These are phyloP conservation scores for Glaucopsyche alexis DNA, from an alignment of 2,888 invertebrate species.

Conservation along the genomic window DNA sequence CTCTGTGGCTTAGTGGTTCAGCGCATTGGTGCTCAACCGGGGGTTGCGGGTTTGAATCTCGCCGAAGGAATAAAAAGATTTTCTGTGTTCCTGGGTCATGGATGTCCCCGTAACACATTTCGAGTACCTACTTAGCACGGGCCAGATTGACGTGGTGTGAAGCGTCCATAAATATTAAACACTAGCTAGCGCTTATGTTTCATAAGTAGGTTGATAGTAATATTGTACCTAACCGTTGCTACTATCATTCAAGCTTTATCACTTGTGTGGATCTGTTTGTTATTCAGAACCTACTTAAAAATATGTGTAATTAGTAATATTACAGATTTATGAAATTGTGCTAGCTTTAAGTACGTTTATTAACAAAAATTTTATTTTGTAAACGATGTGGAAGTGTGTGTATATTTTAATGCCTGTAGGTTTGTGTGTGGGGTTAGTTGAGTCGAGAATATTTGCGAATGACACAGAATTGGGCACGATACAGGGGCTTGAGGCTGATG, in stretches of 20 bases:
- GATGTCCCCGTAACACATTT: too few species aligned
- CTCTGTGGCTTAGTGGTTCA: too few species aligned
- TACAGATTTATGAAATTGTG: neutral
- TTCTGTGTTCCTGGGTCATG: too few species aligned
- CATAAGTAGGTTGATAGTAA: neutral
- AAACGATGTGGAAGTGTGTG: constrained; percentile 2
- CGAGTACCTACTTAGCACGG: too few species aligned
- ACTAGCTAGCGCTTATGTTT: neutral
- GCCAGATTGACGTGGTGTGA: too few species aligned
- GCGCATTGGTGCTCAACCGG: too few species aligned
- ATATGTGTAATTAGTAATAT: neutral
- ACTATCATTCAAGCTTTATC: neutral
- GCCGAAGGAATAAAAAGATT: too few species aligned
- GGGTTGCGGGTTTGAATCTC: too few species aligned
- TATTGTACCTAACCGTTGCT: neutral
- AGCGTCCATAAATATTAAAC: neutral
- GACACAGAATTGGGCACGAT: constrained; percentile 49
- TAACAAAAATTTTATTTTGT: neutral
- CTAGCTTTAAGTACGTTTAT: neutral
- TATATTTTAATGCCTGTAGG: neutral
- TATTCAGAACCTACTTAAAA: neutral
- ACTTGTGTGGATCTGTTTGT: neutral
- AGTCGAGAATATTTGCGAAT: neutral
- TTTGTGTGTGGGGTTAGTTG: neutral
- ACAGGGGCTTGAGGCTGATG: constrained; percentile 48